Evolutionary conservation across 2,888 invertebrate genomes (phyloP), one percentile per base, ranked within the genome.

Genomic region (Scotopteryx bipunctaria): DNA sequence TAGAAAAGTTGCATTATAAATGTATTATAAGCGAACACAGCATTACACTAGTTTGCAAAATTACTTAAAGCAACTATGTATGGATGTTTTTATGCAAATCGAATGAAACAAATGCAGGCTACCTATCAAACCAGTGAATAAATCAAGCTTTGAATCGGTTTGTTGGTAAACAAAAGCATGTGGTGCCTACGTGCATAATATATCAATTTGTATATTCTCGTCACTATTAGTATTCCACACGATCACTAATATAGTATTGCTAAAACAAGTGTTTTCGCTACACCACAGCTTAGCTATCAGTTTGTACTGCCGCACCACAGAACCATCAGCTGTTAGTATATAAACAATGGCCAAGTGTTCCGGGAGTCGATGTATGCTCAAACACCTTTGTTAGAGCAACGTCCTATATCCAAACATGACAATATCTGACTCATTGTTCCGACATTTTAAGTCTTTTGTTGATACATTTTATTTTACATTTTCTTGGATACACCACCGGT

Each of bases 331-430:
- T 35, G 48, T 43, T 54, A 43, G 23, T 48, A 44, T 35, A 16
- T 44, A 40, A 47, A 54, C 48, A 54, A 43, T 14, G 40, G 31
- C 23, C 43, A 48, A 48, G 43, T 48, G 42, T 53, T 54, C 53
- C 53, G 42, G 53, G 48, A 54, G 47, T 48, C 46, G 42, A 36
- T 36, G 53, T 25, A 48, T 48, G 44, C 35, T 47, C 43, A 48
- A 51, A 48, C 53, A 48, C 53, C 53, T 54, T 54, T 54, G 53
- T 54, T 48, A 38, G 38, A 40, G 53, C 53, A 54, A 29, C 21
- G 53, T 54, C 48, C 53, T 38, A 40, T 43, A 43, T 38, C 16
- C 42, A 47, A 53, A 53, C 53, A 53, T 43, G 42, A 44, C 43
- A 45, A 21, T 40, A 25, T 36, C 29, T 47, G 48, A 54, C 5